Conservation (phyloP, 2,888 invertebrate species). For the Fragum whitleyi region DNA sequence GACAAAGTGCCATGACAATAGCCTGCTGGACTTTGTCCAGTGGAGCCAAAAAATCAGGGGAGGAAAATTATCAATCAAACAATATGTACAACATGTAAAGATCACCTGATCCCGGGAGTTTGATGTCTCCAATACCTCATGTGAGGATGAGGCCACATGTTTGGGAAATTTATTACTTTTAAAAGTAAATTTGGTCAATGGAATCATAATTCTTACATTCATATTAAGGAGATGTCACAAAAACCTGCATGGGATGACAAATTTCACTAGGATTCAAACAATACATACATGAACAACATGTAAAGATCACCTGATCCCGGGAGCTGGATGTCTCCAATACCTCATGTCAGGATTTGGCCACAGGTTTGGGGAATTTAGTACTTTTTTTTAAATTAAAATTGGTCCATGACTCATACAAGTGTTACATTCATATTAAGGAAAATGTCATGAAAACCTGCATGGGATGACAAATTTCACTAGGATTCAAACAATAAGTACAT, state of each 20-base stretch:
- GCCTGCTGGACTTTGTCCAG: too few relatives aligned
- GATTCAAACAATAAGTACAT: too few relatives aligned
- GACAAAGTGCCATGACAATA: too few relatives aligned
- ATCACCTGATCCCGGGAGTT: slow-evolving; percentile 2
- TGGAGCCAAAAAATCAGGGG: too few relatives aligned
- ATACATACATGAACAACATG: not conserved
- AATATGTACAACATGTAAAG: not conserved
- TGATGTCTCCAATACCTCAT: slow-evolving; percentile 26
- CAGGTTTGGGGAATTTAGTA: not conserved
- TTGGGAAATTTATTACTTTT: too few relatives aligned
- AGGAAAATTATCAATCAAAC: too few relatives aligned
- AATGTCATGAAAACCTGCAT: not conserved
- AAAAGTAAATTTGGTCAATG: too few relatives aligned
- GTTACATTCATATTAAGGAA: not conserved
- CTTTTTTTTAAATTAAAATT: too few relatives aligned
- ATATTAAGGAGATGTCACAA: not conserved
- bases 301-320: slow-evolving; percentile 15
- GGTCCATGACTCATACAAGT: too few relatives aligned
- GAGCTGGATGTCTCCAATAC: slow-evolving; percentile 16
- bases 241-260: not conserved
- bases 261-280: not conserved
- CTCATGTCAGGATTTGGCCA: slow-evolving; percentile 25
- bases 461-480: not conserved
- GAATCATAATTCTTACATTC: too few relatives aligned
- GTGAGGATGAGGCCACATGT: not conserved